Base-by-base conservation (phyloP, 1,140 invertebrate genomes). In the Carcinoscorpius rotundicauda region DNA sequence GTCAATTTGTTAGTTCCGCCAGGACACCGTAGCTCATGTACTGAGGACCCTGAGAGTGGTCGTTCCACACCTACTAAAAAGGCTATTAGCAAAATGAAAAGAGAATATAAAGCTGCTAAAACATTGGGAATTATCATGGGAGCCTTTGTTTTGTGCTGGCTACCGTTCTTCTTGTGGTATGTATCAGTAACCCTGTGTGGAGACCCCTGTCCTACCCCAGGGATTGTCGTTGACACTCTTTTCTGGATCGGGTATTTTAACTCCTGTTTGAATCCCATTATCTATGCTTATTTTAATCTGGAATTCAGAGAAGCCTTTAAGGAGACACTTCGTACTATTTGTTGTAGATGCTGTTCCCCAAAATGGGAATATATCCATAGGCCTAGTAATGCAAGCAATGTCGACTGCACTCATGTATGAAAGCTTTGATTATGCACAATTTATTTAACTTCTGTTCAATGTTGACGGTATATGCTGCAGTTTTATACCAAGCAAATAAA, bases 201-300 rank as follows among this genome's bases (percentile, higher is more conserved):
- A 3, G 81, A 81, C 4, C 79, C 83, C 3, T 97, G 91, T 76
- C 79, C 82, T 48, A 87, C 85, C 72, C 93, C 93, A 2, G 83
- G 90, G 52, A 81, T 90, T 55, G 84, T 97, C 48, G 89, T 94
- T 9, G 85, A 88, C 58, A 83, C 93, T 49, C 82, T 98, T 66
- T 98, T 98, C 80, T 99, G 97, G 97, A 93, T 98, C 73, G 97
- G 96, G 51, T 99, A 98, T 78, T 91, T 94, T 75, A 98, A 99
- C 78, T 97, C 93, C 4, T 93, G 93, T 50, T 81, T 97, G 58
- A 98, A 98, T 80, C 96, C 94, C 3, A 80, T 97, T 51, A 97
- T 98, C 72, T 99, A 99, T 80, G 94, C 94, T 64, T 98, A 98
- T 79, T 98, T 98, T 82, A 98, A 99, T 78, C 84, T 93, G 64